Conservation (phyloP, 2,888 invertebrate species). For the Epiblema foenella region DNA sequence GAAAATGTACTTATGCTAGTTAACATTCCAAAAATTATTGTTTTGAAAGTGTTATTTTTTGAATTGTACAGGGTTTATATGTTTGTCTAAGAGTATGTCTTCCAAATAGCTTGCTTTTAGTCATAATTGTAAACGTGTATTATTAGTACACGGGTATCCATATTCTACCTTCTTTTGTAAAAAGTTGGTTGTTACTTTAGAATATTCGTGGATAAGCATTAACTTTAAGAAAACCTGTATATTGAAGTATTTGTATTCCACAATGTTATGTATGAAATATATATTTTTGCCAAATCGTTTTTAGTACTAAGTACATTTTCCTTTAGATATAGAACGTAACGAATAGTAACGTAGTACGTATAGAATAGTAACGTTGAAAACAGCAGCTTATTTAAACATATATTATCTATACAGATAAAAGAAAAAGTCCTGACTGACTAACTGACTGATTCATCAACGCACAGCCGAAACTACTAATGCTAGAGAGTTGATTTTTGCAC, state of each 20-base stretch:
- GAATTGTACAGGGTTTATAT: constrained; percentile 33
- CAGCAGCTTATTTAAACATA: too few relatives aligned
- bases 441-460: too few relatives aligned
- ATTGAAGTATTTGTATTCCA: constrained; percentile 13
- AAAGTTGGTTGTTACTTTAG: neutral
- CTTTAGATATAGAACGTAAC: neutral
- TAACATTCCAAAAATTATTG: constrained; percentile 34
- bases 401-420: too few relatives aligned
- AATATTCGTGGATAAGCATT: neutral
- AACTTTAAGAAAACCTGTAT: constrained; percentile 9
- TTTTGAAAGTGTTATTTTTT: neutral
- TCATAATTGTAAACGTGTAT: neutral
- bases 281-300: constrained; percentile 9
- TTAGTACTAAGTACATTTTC: neutral
- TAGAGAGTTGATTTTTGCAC: too few relatives aligned
- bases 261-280: constrained; percentile 29
- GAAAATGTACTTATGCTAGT: constrained; percentile 34
- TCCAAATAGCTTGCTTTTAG: constrained; percentile 8
- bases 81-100: constrained; percentile 10
- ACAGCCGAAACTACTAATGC: too few relatives aligned
- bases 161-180: neutral
- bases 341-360: too few relatives aligned
- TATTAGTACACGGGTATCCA: neutral
- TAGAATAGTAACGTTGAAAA: too few relatives aligned
- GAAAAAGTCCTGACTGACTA: too few relatives aligned